Base-by-base conservation (phyloP, 2,888 invertebrate species). In the Pseudanteris insignis region DNA sequence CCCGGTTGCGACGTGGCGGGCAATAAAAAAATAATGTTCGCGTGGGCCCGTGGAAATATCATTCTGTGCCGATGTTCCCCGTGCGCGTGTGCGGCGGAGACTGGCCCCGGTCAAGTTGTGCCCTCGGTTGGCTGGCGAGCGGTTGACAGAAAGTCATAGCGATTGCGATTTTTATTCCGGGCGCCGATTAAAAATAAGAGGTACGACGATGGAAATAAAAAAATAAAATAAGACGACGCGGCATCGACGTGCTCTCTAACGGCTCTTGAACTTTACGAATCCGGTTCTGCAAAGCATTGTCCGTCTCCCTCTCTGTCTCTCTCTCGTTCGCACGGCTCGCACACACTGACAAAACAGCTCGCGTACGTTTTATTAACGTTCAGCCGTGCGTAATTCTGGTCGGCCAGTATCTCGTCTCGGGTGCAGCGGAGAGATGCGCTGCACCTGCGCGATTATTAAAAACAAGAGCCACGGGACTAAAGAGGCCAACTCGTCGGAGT, bases 201-300 rank as follows among this genome's bases (percentile, higher is more conserved):
- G 30, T n/a, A 24, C n/a, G n/a, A n/a, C n/a, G 38, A 11, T 8
- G 5, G 15, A 18, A 18, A 18, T 3, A 3, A 18, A 6, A 18
- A 18, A 18, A 18, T 18, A 18, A 18, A 18, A 18, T 46, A 55
- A 32, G 18, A 21, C 30, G 18, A n/a, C 26, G 40, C 30, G 33
- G 28, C 51, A 30, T 30, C 44, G 54, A 30, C 18, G 51, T 34
- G 53, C 46, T 55, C 54, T 46, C 54, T 24, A 54, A 55, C 54
- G 54, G 54, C 46, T 46, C 54, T 55, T 55, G 55, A 55, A 55
- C 55, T 55, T 55, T 47, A 24, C 47, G 24, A 47, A 55, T 47
- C 57, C 57, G 48, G 57, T 57, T 57, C 43, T 48, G 34, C 47
- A 48, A 55, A 55, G 47, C 18, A 29, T n/a, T 10, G 14, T 43